Base-by-base conservation (phyloP, 1,140 invertebrate genomes). In the Scaptomyza montana region DNA sequence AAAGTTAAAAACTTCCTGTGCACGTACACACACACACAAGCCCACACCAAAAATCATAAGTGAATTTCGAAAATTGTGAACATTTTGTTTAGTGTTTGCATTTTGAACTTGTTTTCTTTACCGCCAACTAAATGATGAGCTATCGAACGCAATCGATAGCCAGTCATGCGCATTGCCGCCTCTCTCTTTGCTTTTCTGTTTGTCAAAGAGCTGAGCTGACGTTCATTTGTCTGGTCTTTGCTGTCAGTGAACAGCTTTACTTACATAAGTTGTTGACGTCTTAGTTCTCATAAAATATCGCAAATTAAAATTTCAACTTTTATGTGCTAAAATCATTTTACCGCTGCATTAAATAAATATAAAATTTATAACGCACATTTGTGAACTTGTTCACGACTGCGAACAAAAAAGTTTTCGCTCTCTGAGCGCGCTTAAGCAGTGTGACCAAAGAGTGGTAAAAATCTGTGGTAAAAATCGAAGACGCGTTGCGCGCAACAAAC, bases 121-220 rank as follows among this genome's bases (percentile, higher is more conserved):
- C 16, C 56, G 59, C 61, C 36, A 54, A 16, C 36, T 43, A 13
- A 9, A 10, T 5, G 21, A 28, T 2, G 0, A 36, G 6, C 13
- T 71, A 71, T 71, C 68, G 68, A 36, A 7, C 5, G 8, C 5
- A 39, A 71, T 66, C 68, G 68, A 71, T 71, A 66, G 13, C 9
- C 36, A 30, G 28, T 13, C 68, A 39, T 71, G 68, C 68, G 68
- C 68, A 36, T 16, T 59, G 8, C 2, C 25, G 5, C 50, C 21
- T 25, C 21, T 53, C 28, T 30, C 12, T n/a, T 12, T 43, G 39
- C n/a, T 12, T 12, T 4, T 41, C 39, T 41, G 39, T 10, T 12
- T 41, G 39, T 41, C 39, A n/a, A n/a, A 13, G 7, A 28, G 12
- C 25, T 21, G 33, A 51, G 21, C 16, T 36, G 1, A 49, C 12